These are phyloP conservation scores for Choristoneura fumiferana DNA, from an alignment of 1,140 invertebrate genomes.

Conservation along the genomic window DNA sequence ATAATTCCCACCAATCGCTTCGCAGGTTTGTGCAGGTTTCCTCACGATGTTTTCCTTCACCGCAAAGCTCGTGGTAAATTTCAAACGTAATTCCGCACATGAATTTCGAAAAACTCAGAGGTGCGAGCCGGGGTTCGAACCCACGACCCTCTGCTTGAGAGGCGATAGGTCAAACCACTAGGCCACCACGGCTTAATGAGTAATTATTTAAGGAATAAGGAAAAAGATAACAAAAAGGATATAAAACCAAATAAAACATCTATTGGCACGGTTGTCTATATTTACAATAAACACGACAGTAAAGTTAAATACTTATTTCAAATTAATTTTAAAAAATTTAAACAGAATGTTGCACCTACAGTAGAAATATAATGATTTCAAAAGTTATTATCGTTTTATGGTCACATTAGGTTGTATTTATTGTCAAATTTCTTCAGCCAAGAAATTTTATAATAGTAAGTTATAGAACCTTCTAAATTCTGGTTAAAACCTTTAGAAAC, in stretches of 20 bases:
- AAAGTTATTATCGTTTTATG: conserved; percentile 11
- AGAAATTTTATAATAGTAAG: neutral
- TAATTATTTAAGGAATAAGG: no score
- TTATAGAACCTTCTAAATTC: neutral
- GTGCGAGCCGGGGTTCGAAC: no score
- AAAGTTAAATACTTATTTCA: conserved; percentile 33
- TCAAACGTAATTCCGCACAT: no score
- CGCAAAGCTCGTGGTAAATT: no score
- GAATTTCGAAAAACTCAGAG: no score
- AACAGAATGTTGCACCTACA: conserved; percentile 36
- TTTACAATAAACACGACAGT: conserved; percentile 59
- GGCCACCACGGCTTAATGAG: no score
- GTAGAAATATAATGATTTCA: conserved; percentile 30
- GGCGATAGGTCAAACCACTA: no score
- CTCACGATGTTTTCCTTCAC: no score
- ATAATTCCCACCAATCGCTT: no score
- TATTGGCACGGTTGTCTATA: conserved; percentile 48
- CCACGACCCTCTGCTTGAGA: no score
- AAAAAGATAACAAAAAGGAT: no score
- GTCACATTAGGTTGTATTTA: conserved; percentile 4
- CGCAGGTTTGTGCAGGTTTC: no score
- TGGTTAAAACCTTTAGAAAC: neutral
- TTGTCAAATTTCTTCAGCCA: conserved; percentile 4
- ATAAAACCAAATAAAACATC: conserved; percentile 39
- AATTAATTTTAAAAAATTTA: conserved; percentile 19